Evolutionary conservation across 2,113 vertebrate genomes (phyloP), one percentile per base, ranked within the genome.

Genomic region (Thunnus thynnus): DNA sequence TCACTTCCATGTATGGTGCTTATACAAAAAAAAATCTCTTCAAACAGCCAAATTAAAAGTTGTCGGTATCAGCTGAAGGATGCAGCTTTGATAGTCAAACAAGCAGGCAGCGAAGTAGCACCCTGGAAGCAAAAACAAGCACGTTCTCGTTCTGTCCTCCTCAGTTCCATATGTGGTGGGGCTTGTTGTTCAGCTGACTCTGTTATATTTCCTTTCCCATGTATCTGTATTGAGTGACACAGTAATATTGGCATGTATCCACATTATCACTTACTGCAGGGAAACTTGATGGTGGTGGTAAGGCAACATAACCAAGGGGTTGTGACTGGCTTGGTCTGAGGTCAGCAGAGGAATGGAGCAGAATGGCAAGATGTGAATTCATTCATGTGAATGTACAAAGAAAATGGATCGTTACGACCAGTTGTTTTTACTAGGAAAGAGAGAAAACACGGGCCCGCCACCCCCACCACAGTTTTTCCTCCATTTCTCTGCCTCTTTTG

Each of bases 401-500:
- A 83, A 87, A 90, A 91, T 87, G 61, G 88, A 83, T 91, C 83
- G 65, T 60, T 86, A 85, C 66, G 51, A 73, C 56, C 64, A 58
- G 55, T 88, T 88, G 81, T 86, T 91, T 87, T 90, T 76, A 71
- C 58, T 25, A 5, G 69, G 48, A 75, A 55, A 82, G 57, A 55
- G 56, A 54, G 58, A 64, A 83, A 64, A 72, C 55, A 20, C 12
- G 27, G 66, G 44, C 60, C 60, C 61, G 5, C 71, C 51, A 46
- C 72, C 46, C 44, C 77, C 72, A 55, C 74, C 76, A 77, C 76
- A 60, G 76, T 64, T 80, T 84, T 76, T 87, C 80, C 73, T 84
- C 60, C 80, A 79, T 86, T 85, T 84, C 72, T 83, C 84, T 87
- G 80, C 79, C 83, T 88, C 79, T 88, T 90, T 92, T 88, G 84